A percentile compares a stretch with the other conserved stretches of the same genome.
Evolutionary conservation across 2,888 invertebrate genomes (phyloP).

Genomic region (Mythimna lalbum): DNA sequence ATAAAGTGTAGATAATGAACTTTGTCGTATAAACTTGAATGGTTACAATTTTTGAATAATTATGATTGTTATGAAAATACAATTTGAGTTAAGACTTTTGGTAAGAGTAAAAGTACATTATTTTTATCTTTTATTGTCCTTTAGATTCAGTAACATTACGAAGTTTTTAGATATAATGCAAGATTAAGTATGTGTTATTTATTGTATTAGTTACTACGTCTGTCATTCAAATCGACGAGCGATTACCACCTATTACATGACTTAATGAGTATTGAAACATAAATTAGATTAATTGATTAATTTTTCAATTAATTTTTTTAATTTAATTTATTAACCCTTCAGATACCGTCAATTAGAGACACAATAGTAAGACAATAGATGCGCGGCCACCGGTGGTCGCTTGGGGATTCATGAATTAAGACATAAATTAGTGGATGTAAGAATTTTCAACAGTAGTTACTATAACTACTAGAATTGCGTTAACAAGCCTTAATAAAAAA

Average conservation of each 20-base stretch:
- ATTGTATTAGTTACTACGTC: constrained; percentile 15
- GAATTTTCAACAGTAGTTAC: neutral
- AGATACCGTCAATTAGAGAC: too few species aligned
- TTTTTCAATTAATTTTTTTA: too few species aligned
- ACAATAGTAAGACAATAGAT: too few species aligned
- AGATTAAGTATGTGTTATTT: constrained; percentile 6
- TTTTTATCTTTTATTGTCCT: constrained; percentile 43
- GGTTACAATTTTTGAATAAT: constrained; percentile 46
- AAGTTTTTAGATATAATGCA: constrained; percentile 8
- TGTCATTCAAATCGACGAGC: neutral
- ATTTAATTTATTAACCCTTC: too few species aligned
- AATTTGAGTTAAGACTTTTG: constrained; percentile 47
- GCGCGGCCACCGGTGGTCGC: too few species aligned
- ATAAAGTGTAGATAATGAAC: constrained; percentile 51
- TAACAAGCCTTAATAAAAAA: constrained; percentile 1
- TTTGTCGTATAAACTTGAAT: constrained; percentile 47
- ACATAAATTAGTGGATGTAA: neutral
- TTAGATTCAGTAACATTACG: constrained; percentile 27
- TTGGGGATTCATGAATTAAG: too few species aligned
- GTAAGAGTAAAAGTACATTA: constrained; percentile 51
- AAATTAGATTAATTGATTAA: too few species aligned
- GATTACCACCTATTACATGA: too few species aligned
- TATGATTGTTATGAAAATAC: constrained; percentile 24
- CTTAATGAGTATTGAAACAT: too few species aligned
- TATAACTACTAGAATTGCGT: neutral